Percentiles rank a stretch among this genome's conserved stretches.
phyloP scores from a whole-genome alignment of 1,140 invertebrate genomes.

The Glomeris maerens region DNA sequence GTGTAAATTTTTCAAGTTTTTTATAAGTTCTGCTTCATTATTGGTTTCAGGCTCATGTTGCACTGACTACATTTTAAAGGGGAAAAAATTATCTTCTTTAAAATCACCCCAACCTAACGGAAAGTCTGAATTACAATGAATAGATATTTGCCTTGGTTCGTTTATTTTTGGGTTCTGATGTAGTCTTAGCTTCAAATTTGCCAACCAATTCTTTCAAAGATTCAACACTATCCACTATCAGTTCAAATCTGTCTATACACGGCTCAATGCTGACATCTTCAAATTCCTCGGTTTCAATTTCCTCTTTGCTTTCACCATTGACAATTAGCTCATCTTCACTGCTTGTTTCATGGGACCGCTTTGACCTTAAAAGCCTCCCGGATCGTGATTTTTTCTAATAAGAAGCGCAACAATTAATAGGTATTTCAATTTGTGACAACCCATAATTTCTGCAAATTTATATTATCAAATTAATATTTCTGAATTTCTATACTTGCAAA shows the following conservation, averaged over 20 bases:
- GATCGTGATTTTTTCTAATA: not conserved
- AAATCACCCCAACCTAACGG: too few species aligned
- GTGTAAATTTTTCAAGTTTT: constrained; percentile 1
- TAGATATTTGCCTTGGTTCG: not conserved
- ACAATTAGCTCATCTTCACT: not conserved
- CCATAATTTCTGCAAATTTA: not conserved
- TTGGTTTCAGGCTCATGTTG: not conserved
- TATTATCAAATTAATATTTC: too few species aligned
- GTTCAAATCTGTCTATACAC: constrained; percentile 3
- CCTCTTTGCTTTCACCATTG: not conserved
- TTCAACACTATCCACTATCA: constrained; percentile 11
- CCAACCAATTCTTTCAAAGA: constrained; percentile 1
- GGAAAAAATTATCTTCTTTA: not conserved
- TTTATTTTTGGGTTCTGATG: not conserved
- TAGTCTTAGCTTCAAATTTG: not conserved
- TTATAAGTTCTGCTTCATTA: not conserved
- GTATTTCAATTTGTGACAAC: not conserved
- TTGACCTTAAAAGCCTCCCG: not conserved
- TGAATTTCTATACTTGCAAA: too few species aligned
- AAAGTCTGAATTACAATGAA: too few species aligned
- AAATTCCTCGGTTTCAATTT: not conserved
- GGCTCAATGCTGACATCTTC: not conserved
- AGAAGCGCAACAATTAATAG: not conserved
- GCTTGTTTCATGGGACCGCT: not conserved
- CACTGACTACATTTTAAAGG: not conserved